Base-by-base conservation (phyloP, 2,888 invertebrate genomes). In the Apotomis capreana region DNA sequence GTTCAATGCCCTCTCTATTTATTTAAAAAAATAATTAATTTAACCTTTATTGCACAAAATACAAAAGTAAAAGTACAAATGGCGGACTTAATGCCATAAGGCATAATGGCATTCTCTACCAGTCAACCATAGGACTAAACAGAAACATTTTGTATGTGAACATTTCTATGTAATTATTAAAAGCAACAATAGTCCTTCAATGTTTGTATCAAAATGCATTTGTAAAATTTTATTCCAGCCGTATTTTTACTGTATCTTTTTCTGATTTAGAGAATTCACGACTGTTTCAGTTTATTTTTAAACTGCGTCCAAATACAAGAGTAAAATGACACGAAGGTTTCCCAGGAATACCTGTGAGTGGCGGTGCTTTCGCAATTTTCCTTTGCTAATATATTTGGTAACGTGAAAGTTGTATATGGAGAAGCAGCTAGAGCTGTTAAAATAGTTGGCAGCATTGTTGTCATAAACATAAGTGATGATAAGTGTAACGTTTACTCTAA, bases 371-470 rank as follows among this genome's bases (percentile, higher is more conserved):
- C 58, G 68, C 54, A 60, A 71, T 71, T 67, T 59, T 62, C 57
- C 36, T 62, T 49, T 46, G 58, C 49, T 62, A 52, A 68, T 72
- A 68, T 52, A 72, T 68, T 68, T 72, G 44, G 59, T 58, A 62
- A 62, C 51, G 57, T 40, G 57, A 51, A 70, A 70, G 55, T 71
- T 60, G 55, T 61, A 68, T 54, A 51, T 37, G 49, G 55, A 55
- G 51, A 55, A 26, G 49, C 37, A 26, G 10, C 0, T 40, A 6
- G 26, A 26, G 26, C 49, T 55, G 49, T 63, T 49, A 61, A 67
- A 71, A 61, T 57, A 61, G 9, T 49, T 55, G 51, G 36, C 9
- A 9, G 55, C 49, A 37, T 44, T 49, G 46, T 61, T 61, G 55
- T 54, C 52, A 37, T 68, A 10, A 60, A 26, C 1, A 26, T 26